A percentile compares a stretch with the other conserved stretches of the same genome.
Evolutionary conservation across 2,888 invertebrate species (phyloP).

Genomic region (Leucophenga maculata): DNA sequence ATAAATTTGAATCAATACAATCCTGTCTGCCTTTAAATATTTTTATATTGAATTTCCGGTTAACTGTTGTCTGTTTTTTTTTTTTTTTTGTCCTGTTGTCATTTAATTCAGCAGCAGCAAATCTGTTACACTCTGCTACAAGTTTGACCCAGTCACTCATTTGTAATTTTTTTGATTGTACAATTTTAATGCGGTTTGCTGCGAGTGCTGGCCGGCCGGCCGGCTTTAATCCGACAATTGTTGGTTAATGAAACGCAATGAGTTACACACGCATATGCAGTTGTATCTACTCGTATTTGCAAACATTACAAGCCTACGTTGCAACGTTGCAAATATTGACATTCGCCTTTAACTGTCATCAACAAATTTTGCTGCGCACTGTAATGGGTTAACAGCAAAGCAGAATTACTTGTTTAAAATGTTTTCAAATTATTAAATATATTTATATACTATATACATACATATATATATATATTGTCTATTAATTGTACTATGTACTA

Average conservation of each 20-base stretch:
- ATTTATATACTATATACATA: no score
- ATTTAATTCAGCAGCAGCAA: not conserved
- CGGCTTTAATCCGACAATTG: slow-evolving; percentile 22
- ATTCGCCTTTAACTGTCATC: no score
- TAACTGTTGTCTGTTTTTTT: no score
- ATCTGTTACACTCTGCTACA: not conserved
- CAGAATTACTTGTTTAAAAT: not conserved
- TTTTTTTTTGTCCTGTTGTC: not conserved
- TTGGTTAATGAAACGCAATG: slow-evolving; percentile 23
- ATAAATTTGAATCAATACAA: no score
- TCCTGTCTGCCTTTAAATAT: no score
- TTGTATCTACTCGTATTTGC: slow-evolving; percentile 19
- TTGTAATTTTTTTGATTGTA: not conserved
- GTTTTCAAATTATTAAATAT: not conserved
- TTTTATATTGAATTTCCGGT: no score
- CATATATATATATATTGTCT: not conserved
- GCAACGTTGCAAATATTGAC: not conserved
- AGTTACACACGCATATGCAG: not conserved
- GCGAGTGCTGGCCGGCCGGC: slow-evolving; percentile 28
- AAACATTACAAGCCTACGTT: slow-evolving; percentile 16
- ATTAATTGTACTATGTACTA: not conserved
- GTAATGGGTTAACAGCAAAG: not conserved
- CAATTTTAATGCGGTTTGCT: slow-evolving; percentile 60
- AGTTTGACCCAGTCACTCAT: not conserved
- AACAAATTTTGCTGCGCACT: not conserved